phyloP scores from a whole-genome alignment of 2,113 vertebrate species.

The Archocentrus centrarchus region DNA sequence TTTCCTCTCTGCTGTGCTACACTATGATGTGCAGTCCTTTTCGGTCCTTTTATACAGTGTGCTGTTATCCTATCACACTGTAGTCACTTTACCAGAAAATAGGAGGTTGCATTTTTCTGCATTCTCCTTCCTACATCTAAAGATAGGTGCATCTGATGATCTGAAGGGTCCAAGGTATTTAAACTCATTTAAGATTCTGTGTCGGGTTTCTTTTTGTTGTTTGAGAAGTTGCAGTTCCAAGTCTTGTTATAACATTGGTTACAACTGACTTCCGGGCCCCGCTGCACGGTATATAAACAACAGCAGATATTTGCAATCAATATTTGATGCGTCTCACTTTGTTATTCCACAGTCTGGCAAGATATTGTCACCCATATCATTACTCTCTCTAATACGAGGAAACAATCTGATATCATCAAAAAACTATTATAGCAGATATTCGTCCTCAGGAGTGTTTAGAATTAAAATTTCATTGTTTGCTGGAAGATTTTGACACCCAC shows the following conservation, averaged over 20 bases:
- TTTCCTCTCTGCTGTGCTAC: constrained; percentile 35
- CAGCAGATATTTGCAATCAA: constrained; percentile 69
- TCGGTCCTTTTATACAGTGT: not conserved
- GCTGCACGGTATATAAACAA: constrained; percentile 49
- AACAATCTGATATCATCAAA: constrained; percentile 78
- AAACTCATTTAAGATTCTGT: not conserved
- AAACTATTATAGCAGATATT: constrained; percentile 74
- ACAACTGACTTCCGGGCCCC: constrained; percentile 30
- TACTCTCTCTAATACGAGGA: constrained; percentile 70
- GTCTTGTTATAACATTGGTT: constrained; percentile 27
- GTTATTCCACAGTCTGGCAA: constrained; percentile 67
- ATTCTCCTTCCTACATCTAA: constrained; percentile 9
- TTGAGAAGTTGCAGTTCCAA: not conserved
- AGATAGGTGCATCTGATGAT: not conserved
- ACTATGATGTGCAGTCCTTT: constrained; percentile 6
- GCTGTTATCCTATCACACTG: constrained; percentile 18
- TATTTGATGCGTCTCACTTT: constrained; percentile 76
- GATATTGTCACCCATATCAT: constrained; percentile 77
- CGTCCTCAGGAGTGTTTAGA: constrained; percentile 65
- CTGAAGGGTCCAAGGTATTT: not conserved
- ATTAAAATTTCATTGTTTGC: constrained; percentile 79
- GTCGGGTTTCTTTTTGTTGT: constrained; percentile 1
- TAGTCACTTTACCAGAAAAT: constrained; percentile 22
- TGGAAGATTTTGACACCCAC: constrained; percentile 69
- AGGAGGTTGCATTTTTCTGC: constrained; percentile 5